A percentile compares a stretch with the other conserved stretches of the same genome.
Conservation (phyloP, 2,888 invertebrate genomes). For the Acleris cristana region DNA sequence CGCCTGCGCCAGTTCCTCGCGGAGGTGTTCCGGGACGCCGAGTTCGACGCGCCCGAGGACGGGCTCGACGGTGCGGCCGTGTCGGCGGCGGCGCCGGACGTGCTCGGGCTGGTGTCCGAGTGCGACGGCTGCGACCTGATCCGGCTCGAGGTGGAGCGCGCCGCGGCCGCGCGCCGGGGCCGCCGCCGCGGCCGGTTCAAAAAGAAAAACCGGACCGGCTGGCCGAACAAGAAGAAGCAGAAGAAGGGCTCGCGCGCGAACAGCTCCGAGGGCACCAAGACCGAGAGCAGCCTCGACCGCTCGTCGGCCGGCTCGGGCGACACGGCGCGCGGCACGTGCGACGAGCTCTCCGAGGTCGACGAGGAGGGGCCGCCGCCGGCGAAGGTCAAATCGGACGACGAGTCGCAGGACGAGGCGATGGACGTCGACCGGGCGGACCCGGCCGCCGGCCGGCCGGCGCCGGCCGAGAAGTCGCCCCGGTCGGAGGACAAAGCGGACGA, state of each 20-base stretch:
- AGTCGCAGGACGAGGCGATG: conserved; percentile 46
- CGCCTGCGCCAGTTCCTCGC: conserved; percentile 73
- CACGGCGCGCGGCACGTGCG: conserved; percentile 60
- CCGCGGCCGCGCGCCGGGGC: conserved; percentile 54
- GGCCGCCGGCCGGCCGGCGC: not conserved
- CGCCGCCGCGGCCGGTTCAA: conserved; percentile 82
- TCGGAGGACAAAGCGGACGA: conserved; percentile 47
- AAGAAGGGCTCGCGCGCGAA: conserved; percentile 65
- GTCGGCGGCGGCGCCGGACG: conserved; percentile 71
- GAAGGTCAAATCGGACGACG: conserved; percentile 49
- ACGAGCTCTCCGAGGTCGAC: conserved; percentile 60
- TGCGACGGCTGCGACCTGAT: conserved; percentile 74
- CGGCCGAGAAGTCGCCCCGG: not conserved
- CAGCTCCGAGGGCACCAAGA: conserved; percentile 59
- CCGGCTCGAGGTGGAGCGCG: conserved; percentile 64
- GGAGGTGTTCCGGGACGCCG: conserved; percentile 76
- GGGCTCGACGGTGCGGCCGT: conserved; percentile 44
- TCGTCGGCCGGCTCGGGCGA: conserved; percentile 69
- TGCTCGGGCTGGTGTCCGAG: conserved; percentile 72
- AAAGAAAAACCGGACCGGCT: conserved; percentile 91
- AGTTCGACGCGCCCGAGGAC: conserved; percentile 69
- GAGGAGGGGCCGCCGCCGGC: conserved; percentile 50
- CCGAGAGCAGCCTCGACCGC: conserved; percentile 60
- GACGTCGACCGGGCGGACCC: conserved; percentile 40
- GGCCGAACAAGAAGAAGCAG: conserved; percentile 86